Percentiles rank a stretch among this genome's conserved stretches.
These are phyloP conservation scores for Pangasius larnaudii DNA, from an alignment of 2,797 vertebrate species.

Conservation along the genomic window DNA sequence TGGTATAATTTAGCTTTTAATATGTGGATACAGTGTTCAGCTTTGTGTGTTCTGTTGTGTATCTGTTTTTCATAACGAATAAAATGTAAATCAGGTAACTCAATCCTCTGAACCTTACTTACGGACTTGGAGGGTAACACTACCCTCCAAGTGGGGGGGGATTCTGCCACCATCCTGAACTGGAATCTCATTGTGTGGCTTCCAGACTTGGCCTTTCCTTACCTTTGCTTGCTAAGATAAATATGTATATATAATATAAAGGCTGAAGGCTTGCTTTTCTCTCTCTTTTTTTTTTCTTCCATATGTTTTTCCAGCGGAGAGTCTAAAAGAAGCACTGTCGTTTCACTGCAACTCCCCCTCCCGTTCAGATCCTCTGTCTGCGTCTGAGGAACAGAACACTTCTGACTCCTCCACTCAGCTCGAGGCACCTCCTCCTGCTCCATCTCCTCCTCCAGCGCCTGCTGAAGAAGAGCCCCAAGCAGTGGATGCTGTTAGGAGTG, in stretches of 20 bases:
- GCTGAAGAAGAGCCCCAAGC: constrained; percentile 50
- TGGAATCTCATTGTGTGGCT: background rate
- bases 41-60: background rate
- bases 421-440: background rate
- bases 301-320: constrained; percentile 78
- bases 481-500: constrained; percentile 55
- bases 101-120: background rate
- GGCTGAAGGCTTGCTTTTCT: background rate
- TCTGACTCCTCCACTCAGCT: constrained; percentile 69
- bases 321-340: constrained; percentile 76
- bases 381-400: constrained; percentile 38
- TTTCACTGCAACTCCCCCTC: constrained; percentile 57
- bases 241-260: background rate
- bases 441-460: background rate
- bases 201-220: background rate
- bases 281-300: background rate
- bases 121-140: background rate
- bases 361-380: constrained; percentile 32
- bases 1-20: too few species aligned
- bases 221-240: background rate
- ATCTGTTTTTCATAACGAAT: background rate
- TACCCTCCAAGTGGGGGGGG: too few species aligned
- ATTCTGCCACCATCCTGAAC: background rate
- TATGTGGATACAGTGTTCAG: background rate
- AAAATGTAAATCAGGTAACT: background rate